Evolutionary conservation across 1,140 invertebrate genomes (phyloP), one percentile per base, ranked within the genome.

Genomic region (Leptoteleia sp.): DNA sequence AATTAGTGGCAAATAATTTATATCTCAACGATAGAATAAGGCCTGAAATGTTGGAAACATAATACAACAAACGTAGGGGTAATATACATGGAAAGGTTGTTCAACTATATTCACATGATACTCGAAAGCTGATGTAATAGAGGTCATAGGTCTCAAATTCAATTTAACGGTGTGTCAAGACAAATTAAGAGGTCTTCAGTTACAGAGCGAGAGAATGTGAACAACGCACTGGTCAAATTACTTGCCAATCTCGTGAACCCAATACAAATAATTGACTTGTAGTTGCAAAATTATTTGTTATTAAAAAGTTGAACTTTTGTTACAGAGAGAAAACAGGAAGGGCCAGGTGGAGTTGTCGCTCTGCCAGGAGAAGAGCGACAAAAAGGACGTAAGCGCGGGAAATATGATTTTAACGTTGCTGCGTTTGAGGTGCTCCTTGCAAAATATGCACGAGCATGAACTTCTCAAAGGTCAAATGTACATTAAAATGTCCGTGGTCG

Each of bases 401-500:
- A 90, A 91, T 59, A 87, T 93, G 52, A 65, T 89, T 13, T 50
- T 90, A 52, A 85, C 84, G 50, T 65, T 90, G 11, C 64, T 83
- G 15, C 84, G 87, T 47, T 52, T 90, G 12, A 87, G 92, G 68
- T 93, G 93, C 80, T 93, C 91, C 37, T 86, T 93, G 19, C 91
- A 92, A 82, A 92, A 92, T 13, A 93, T 93, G 93, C 92, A 93
- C 54, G 91, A 93, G 75, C 93, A 93, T 50, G 93, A 94, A 81
- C 86, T 89, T 52, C 89, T 91, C 42, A 93, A 92, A 88, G 92
- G 93, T 9, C 92, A 92, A 31, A 89, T 94, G 72, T 95, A 95
- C 81, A 90, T 95, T 43, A 95, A 94, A 87, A 94, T 94, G 48
- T 93, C 93, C 0, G 92, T 94, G 42, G 91, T 93, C 31, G 93